phyloP scores from a whole-genome alignment of 2,113 vertebrate species.

The Mola mola region DNA sequence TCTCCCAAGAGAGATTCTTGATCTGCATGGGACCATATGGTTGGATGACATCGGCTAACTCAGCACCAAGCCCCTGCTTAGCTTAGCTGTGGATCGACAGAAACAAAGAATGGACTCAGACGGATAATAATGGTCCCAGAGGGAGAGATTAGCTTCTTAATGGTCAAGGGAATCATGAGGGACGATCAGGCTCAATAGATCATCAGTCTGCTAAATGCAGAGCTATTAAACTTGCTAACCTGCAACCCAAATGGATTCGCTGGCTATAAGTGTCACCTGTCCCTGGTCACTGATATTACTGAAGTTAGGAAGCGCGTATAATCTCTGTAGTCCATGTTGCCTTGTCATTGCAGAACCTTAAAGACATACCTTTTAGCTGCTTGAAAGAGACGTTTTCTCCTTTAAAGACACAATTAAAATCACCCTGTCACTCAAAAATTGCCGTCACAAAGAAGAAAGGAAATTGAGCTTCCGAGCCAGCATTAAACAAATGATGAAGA shows the following conservation, averaged over 20 bases:
- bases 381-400: too few relatives aligned
- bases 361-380: too few relatives aligned
- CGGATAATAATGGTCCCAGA: constrained; percentile 43
- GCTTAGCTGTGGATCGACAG: constrained; percentile 49
- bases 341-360: too few relatives aligned
- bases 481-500: too few relatives aligned
- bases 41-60: constrained; percentile 43
- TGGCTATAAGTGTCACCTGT: not conserved
- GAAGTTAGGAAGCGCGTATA: too few relatives aligned
- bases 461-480: too few relatives aligned
- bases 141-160: constrained; percentile 60
- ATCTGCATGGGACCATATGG: constrained; percentile 66
- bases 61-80: constrained; percentile 39
- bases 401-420: too few relatives aligned
- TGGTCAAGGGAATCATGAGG: constrained; percentile 23
- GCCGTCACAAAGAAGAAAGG: too few relatives aligned
- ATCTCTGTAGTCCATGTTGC: too few relatives aligned
- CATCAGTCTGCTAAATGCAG: constrained; percentile 21
- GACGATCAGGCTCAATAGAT: constrained; percentile 38
- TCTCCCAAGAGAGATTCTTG: constrained; percentile 26
- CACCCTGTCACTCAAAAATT: too few relatives aligned
- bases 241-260: constrained; percentile 5
- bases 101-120: constrained; percentile 59
- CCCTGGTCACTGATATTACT: too few relatives aligned
- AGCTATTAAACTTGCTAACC: constrained; percentile 57